Percentiles rank a stretch among this genome's conserved stretches.
phyloP scores from a whole-genome alignment of 2,113 vertebrate species.

The Casuarius casuarius region DNA sequence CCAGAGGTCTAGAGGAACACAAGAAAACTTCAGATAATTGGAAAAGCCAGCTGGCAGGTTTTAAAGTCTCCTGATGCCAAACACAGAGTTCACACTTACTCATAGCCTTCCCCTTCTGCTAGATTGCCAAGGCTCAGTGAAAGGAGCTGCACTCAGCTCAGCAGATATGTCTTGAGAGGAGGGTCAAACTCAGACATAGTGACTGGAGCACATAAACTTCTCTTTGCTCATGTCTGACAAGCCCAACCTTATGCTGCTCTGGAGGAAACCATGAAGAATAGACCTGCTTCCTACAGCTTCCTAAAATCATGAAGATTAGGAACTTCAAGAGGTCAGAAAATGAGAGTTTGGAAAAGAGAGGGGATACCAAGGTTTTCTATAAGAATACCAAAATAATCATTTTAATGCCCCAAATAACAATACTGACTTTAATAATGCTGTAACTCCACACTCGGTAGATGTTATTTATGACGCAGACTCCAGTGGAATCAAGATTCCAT shows the following conservation, averaged over 20 bases:
- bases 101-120: not conserved
- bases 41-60: not conserved
- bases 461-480: not conserved
- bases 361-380: not conserved
- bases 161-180: not conserved
- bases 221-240: not conserved
- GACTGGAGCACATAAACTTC: not conserved
- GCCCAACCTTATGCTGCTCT: not conserved
- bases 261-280: not conserved
- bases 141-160: not conserved
- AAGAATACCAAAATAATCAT: not conserved
- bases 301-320: not conserved
- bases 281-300: not conserved
- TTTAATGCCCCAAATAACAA: not conserved
- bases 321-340: not conserved
- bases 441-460: no score
- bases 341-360: not conserved
- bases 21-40: conserved; percentile 1
- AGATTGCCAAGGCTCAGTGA: not conserved
- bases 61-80: not conserved
- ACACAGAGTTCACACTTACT: not conserved
- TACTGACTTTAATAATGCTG: not conserved
- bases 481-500: not conserved
- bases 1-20: not conserved
- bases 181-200: not conserved